Base-by-base conservation (phyloP, 2,113 vertebrate genomes). In the Caranx ignobilis region DNA sequence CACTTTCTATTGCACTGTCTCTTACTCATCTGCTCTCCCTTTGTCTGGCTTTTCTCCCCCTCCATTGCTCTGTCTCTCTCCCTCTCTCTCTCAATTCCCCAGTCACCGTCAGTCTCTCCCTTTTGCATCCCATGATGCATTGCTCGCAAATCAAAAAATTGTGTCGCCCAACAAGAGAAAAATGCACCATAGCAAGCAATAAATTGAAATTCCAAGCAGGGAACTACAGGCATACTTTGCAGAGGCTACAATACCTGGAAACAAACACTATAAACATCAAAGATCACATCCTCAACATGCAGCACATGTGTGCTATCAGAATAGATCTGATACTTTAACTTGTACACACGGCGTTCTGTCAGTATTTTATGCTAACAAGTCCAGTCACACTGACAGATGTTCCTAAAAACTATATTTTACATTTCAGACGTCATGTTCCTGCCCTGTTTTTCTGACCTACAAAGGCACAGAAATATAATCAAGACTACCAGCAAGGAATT, bases 1-100 rank as follows among this genome's bases (percentile, higher is more conserved):
- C 18, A 13, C 67, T 68, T 85, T 50, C 64, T 48, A 55, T 82
- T 84, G 67, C 77, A 39, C 65, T 76, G 81, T 74, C 75, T 73
- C 45, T 72, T 52, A 70, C 39, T 85, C 75, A 76, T 87, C 85
- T 48, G 72, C 43, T 75, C 75, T 79, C 39, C 57, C 59, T 82
- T 55, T 70, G 45, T 81, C 43, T 63, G 10, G 11, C 15, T 43
- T 65, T 13, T 57, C 68, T 55, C 32, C 35, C 52, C 19, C 59
- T 64, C 74, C 43, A 45, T 32, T 48, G 35, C 56, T 80, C 35
- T 77, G 54, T 81, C 76, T 65, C 32, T 74, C 64, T 34, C 43
- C 6, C 64, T 65, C 43, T 81, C 63, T 62, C 60, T 56, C 19
- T 54, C 41, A 47, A 32, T 5, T 77, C 65, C 63, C 39, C 43